Base-by-base conservation (phyloP, 1,140 invertebrate genomes). In the Ceratina calcarata region DNA sequence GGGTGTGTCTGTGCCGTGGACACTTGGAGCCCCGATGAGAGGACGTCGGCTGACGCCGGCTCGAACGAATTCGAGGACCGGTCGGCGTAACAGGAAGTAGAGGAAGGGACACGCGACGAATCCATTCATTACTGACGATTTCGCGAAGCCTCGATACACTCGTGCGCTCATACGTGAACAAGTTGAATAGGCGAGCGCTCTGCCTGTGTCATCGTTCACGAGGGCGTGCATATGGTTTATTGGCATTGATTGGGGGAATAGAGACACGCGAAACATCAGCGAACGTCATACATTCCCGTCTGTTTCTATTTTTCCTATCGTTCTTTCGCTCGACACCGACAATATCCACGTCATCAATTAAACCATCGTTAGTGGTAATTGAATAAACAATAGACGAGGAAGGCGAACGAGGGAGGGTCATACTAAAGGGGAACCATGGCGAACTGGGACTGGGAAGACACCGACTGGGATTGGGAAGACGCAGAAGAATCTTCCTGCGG, bases 381-480 rank as follows among this genome's bases (percentile, higher is more conserved):
- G 20, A 58, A 32, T 70, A 70, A 70, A 70, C 18, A 69, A 53
- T 53, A 22, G 49, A 3, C 16, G n/a, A 20, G 20, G 15, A 15
- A 13, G 13, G 20, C 3, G 8, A 2, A 66, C 16, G 32, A n/a
- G n/a, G 32, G 55, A 71, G 27, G 37, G 13, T 13, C 16, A 4
- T 0, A 4, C 3, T 20, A 12, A 49, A 16, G 13, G 37, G 61
- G 27, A 51, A 64, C 13, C 55, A 76, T 76, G 73, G 73, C 73
- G 24, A 68, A 68, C 20, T 76, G 62, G 60, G 68, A 64, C 6
- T 45, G 67, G 68, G 64, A 78, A 55, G 69, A 62, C 13, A 60
- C 45, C 27, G 67, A 72, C 93, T 94, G 94, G 53, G 94, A 94
- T 81, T 94, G 93, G 88, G 94, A 94, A 80, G 94, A 94, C 61